These are phyloP conservation scores for Papilio gigon DNA, from an alignment of 2,888 invertebrate genomes.

Conservation along the genomic window DNA sequence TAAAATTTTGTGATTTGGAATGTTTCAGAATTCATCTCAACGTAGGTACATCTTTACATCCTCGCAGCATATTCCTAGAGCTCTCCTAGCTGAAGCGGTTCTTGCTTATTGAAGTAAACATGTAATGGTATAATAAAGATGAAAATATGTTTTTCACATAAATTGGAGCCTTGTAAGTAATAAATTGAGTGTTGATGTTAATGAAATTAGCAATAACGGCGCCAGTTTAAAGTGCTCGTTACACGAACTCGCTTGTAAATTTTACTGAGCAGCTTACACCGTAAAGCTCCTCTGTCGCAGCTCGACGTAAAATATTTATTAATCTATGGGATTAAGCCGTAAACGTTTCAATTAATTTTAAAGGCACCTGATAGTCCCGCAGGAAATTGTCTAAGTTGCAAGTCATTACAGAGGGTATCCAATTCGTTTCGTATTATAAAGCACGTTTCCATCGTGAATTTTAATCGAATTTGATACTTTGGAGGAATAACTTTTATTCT, in stretches of 20 bases:
- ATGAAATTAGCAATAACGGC: conserved; percentile 27
- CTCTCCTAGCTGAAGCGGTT: too few species aligned
- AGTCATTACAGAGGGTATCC: conserved; percentile 53
- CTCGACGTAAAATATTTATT: conserved; percentile 50
- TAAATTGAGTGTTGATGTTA: conserved; percentile 9
- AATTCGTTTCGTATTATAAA: conserved; percentile 32
- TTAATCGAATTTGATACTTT: conserved; percentile 29
- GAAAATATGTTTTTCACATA: not conserved
- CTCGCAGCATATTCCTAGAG: too few species aligned
- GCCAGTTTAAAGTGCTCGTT: conserved; percentile 21
- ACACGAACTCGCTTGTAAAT: conserved; percentile 33
- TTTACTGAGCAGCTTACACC: conserved; percentile 33
- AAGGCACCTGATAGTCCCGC: conserved; percentile 57
- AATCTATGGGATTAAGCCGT: conserved; percentile 52
- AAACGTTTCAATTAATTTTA: conserved; percentile 62
- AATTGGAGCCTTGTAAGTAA: not conserved
- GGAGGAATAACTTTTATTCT: conserved; percentile 20
- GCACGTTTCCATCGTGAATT: conserved; percentile 24
- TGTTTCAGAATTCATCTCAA: too few species aligned
- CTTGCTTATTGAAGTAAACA: too few species aligned
- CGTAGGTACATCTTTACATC: too few species aligned
- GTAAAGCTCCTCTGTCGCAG: conserved; percentile 36
- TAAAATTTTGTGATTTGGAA: too few species aligned
- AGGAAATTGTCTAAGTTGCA: conserved; percentile 57
- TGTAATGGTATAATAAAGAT: too few species aligned